These are phyloP conservation scores for Beris morrisii DNA, from an alignment of 2,888 invertebrate species.

Conservation along the genomic window DNA sequence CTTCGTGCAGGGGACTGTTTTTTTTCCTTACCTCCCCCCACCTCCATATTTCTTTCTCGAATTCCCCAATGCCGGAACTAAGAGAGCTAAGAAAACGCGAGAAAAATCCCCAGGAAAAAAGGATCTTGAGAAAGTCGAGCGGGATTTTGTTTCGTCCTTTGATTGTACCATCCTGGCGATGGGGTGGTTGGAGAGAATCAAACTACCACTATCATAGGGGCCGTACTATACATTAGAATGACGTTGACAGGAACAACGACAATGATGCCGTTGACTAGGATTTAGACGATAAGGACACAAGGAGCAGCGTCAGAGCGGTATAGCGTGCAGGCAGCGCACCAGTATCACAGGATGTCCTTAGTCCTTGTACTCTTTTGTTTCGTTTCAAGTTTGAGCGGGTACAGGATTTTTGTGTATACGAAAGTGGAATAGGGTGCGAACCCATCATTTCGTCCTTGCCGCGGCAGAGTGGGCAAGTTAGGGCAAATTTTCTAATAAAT, in stretches of 20 bases:
- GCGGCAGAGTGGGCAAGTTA: conserved; percentile 29
- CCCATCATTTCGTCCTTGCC: conserved; percentile 40
- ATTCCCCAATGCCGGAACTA: background rate
- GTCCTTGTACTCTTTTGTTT: conserved; percentile 32
- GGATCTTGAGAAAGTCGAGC: conserved; percentile 20
- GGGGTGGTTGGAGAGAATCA: background rate
- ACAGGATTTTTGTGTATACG: conserved; percentile 15
- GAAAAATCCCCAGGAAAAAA: conserved; percentile 25
- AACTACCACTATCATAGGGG: conserved; percentile 25
- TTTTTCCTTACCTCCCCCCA: conserved; percentile 21
- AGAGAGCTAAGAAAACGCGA: conserved; percentile 1
- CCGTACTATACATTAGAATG: conserved; percentile 21
- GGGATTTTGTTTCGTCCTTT: conserved; percentile 2
- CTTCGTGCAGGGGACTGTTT: conserved; percentile 13
- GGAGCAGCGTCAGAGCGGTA: conserved; percentile 2
- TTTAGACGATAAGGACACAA: conserved; percentile 10
- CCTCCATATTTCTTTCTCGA: background rate
- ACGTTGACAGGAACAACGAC: conserved; percentile 24
- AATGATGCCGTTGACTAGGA: conserved; percentile 14
- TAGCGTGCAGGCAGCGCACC: conserved; percentile 15
- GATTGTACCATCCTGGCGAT: background rate
- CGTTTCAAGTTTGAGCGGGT: conserved; percentile 18
- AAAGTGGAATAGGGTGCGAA: conserved; percentile 41
- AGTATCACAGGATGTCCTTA: conserved; percentile 25
- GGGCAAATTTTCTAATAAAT: conserved; percentile 39